These are phyloP conservation scores for Eretmochelys imbricata DNA, from an alignment of 2,113 vertebrate species.

Conservation along the genomic window DNA sequence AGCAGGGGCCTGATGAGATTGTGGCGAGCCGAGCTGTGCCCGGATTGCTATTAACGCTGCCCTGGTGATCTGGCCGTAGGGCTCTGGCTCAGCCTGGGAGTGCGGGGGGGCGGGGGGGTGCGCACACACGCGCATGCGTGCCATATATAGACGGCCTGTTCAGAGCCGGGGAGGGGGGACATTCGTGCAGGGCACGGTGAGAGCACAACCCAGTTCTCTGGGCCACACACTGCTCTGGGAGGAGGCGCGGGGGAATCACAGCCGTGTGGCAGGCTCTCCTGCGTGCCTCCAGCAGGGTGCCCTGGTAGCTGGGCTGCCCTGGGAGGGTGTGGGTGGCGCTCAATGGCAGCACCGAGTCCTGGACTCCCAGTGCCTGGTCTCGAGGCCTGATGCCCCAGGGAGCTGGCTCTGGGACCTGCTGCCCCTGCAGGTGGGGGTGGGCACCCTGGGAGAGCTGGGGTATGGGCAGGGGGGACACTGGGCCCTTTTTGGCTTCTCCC, in stretches of 20 bases:
- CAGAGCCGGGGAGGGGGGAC: neutral
- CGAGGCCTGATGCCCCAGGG: neutral
- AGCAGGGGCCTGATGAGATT: neutral
- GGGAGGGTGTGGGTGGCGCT: neutral
- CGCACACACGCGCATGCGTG: no score
- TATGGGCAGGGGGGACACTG: neutral
- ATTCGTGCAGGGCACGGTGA: neutral
- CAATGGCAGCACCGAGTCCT: neutral
- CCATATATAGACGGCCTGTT: neutral
- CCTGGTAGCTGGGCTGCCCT: no score
- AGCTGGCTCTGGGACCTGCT: neutral
- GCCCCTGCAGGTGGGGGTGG: no score
- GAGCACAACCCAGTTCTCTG: neutral
- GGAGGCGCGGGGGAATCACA: neutral
- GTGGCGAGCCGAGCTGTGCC: neutral
- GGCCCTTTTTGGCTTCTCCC: neutral
- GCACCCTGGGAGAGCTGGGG: no score
- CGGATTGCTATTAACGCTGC: neutral
- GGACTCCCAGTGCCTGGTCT: neutral
- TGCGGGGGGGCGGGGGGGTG: no score
- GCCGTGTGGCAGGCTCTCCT: neutral
- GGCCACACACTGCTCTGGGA: neutral
- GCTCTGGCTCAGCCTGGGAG: neutral
- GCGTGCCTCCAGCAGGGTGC: no score
- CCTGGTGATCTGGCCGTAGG: neutral